Conservation (phyloP, 1,140 invertebrate species). For the Papilio glaucus region DNA sequence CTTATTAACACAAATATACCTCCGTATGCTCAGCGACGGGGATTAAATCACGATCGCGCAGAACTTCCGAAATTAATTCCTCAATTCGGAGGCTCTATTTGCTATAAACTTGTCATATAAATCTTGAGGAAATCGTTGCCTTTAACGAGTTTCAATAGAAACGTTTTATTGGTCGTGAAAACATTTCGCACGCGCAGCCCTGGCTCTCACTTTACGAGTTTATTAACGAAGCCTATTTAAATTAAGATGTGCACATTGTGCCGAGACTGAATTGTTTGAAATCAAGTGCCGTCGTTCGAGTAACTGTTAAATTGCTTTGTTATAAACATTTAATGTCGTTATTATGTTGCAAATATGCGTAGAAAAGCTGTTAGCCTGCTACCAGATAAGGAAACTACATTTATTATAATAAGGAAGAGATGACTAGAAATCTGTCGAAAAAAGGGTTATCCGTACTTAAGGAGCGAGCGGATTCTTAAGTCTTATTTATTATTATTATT, state of each 20-base stretch:
- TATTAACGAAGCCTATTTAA: conserved; percentile 32
- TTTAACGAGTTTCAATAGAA: conserved; percentile 59
- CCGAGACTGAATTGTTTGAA: background rate
- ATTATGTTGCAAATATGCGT: background rate
- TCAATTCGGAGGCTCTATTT: conserved; percentile 56
- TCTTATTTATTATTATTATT: too few species aligned
- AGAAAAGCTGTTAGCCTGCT: background rate
- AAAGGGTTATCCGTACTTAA: too few species aligned
- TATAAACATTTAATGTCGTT: background rate
- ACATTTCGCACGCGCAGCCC: conserved; percentile 31
- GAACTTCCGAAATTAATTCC: conserved; percentile 61
- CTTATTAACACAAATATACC: background rate
- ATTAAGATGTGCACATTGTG: conserved; percentile 28
- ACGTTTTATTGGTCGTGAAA: conserved; percentile 65
- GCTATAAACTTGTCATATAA: conserved; percentile 73
- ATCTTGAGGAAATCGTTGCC: conserved; percentile 55
- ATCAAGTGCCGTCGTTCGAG: background rate
- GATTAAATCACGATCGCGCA: conserved; percentile 47
- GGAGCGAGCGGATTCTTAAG: too few species aligned
- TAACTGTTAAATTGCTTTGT: background rate
- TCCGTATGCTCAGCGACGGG: background rate
- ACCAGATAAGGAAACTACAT: too few species aligned
- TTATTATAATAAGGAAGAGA: too few species aligned
- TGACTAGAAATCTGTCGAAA: too few species aligned
- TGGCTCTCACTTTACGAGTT: conserved; percentile 23